Evolutionary conservation across 92 coral and sea anemone species (phyloP), one percentile per base, ranked within the genome.

Genomic region (Isaurus tuberculatus): DNA sequence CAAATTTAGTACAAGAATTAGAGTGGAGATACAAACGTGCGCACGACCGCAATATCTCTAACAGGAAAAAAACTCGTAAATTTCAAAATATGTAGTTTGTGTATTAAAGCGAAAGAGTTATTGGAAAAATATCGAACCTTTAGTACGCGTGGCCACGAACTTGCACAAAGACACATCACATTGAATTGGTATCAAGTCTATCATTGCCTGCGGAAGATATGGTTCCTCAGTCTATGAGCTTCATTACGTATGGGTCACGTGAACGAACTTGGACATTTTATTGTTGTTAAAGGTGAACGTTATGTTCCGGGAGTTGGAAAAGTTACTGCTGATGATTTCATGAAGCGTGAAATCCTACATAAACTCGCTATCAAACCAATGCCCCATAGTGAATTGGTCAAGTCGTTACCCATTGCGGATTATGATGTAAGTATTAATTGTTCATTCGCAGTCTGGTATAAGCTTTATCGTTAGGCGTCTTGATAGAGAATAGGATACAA

Each of bases 341-440:
- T 89, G 82, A 92, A 94, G 49, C 89, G 99, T 8, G 98, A 96
- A 74, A 92, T 96, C 25, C 85, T 94, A 16, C 99, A 96, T 89
- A 94, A 88, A 71, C 88, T 96, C 68, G 92, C 92, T 70, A 88
- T 96, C 75, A 92, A 90, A 20, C 86, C 98, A 16, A 85, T 94
- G 99, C 88, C 99, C 3, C 95, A 94, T 61, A 96, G 99, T 85
- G 99, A 96, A 73, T 93, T 96, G 83, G 72, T 96, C 71, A 92
- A 90, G 70, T 94, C 92, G 2, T 78, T 96, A 49, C 93, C 97
- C 4, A 80, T 85, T 11, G 85, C 89, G 1, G 94, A 96, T 79
- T 87, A 66, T 70, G 97, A 92, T n/a, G 86, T 86, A 80, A 70
- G 79, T 15, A 58, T 37, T n/a, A 4, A 11, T 8, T 17, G 9